Percentiles rank a stretch among this genome's conserved stretches.
Conservation (phyloP, 2,888 invertebrate genomes). For the Cryptophagus acutangulus region DNA sequence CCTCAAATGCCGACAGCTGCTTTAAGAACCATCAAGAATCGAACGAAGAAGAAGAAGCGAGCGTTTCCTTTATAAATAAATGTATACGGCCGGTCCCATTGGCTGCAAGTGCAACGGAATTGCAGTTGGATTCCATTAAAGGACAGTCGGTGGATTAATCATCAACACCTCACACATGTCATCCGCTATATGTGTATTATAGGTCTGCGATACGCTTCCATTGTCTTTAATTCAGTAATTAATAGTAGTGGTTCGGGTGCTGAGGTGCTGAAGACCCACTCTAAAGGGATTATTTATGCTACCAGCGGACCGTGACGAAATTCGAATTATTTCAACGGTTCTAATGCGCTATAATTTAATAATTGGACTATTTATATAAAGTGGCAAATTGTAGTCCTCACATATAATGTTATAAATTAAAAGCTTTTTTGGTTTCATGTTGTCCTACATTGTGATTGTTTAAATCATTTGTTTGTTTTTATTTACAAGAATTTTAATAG, state of each 20-base stretch:
- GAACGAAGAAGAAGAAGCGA: no score
- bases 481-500: no score
- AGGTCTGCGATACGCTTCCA: conserved; percentile 30
- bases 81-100: no score
- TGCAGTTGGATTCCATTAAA: conserved; percentile 6
- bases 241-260: conserved; percentile 33
- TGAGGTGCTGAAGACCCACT: conserved; percentile 34
- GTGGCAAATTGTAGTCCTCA: conserved; percentile 4
- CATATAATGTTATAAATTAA: conserved; percentile 2
- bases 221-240: conserved; percentile 42
- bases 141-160: conserved; percentile 6
- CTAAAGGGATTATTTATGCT: conserved; percentile 20
- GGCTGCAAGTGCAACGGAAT: no score
- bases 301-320: conserved; percentile 19
- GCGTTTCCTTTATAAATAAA: no score
- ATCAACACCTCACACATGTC: conserved; percentile 37
- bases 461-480: neutral
- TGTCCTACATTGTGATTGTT: neutral
- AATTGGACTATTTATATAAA: conserved; percentile 4
- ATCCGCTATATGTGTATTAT: conserved; percentile 32
- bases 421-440: neutral
- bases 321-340: conserved; percentile 9
- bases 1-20: conserved; percentile 39
- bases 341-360: conserved; percentile 7
- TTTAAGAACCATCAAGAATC: conserved; percentile 19